A percentile compares a stretch with the other conserved stretches of the same genome.
These are phyloP conservation scores for Bellardia pandia DNA, from an alignment of 2,888 invertebrate species.

Conservation along the genomic window DNA sequence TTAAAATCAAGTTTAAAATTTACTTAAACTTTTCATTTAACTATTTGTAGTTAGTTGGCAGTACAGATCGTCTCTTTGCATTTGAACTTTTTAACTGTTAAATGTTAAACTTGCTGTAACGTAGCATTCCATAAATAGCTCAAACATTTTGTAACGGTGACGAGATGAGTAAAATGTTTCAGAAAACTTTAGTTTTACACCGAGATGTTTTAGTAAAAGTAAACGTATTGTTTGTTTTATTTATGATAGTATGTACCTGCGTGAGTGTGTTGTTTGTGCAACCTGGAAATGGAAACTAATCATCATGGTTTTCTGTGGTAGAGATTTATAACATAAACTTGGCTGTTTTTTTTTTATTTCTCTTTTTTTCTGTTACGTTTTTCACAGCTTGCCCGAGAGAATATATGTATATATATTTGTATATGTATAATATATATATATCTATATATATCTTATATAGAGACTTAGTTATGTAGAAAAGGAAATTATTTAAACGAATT, in stretches of 20 bases:
- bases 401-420: too few species aligned
- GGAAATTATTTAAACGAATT: slow-evolving; percentile 1
- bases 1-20: background rate
- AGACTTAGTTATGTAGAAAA: background rate
- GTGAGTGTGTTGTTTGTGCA: background rate
- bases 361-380: background rate
- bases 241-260: background rate
- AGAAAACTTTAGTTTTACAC: background rate
- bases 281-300: slow-evolving; percentile 53
- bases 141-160: slow-evolving; percentile 12
- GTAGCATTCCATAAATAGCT: slow-evolving; percentile 35
- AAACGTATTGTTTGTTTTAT: slow-evolving; percentile 6
- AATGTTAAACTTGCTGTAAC: background rate
- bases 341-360: too few species aligned
- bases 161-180: background rate
- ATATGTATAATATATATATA: too few species aligned
- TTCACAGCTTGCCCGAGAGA: background rate
- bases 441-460: background rate
- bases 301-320: slow-evolving; percentile 46
- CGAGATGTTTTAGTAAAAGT: background rate
- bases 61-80: background rate
- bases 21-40: background rate
- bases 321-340: background rate
- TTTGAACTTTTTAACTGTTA: background rate
- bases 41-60: background rate